Percentiles rank a stretch among this genome's conserved stretches.
Evolutionary conservation across 2,113 vertebrate genomes (phyloP).

Genomic region (Oceanites oceanicus): DNA sequence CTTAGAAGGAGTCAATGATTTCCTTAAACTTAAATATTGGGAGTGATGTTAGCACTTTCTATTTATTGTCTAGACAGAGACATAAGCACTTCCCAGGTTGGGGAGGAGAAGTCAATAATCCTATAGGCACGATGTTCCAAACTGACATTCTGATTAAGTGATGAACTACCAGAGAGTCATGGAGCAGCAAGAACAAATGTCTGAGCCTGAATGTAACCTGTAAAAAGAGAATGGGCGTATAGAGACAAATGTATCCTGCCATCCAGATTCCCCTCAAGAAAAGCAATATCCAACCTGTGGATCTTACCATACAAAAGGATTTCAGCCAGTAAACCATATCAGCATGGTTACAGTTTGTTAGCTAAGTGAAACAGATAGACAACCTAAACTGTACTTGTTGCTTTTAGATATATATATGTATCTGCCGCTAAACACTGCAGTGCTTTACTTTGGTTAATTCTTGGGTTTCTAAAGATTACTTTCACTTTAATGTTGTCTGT

Average conservation of each 20-base stretch:
- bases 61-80: background rate
- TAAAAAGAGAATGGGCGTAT: background rate
- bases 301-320: background rate
- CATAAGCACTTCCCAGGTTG: background rate
- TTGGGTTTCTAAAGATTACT: background rate
- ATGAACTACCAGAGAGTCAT: background rate
- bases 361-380: background rate
- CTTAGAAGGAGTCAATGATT: background rate
- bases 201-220: background rate
- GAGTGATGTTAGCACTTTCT: rapidly evolving
- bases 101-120: background rate
- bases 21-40: background rate
- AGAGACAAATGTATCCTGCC: background rate
- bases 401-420: background rate
- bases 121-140: background rate
- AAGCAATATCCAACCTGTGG: background rate
- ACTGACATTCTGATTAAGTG: background rate
- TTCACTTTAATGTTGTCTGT: background rate
- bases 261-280: background rate
- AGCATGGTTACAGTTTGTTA: background rate
- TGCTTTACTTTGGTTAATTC: background rate
- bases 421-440: background rate
- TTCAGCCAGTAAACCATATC: background rate
- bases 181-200: background rate
- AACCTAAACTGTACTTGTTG: background rate